Percentiles rank a stretch among this genome's conserved stretches.
These are phyloP conservation scores for Tetrao urogallus DNA, from an alignment of 2,113 vertebrate species.

Conservation along the genomic window DNA sequence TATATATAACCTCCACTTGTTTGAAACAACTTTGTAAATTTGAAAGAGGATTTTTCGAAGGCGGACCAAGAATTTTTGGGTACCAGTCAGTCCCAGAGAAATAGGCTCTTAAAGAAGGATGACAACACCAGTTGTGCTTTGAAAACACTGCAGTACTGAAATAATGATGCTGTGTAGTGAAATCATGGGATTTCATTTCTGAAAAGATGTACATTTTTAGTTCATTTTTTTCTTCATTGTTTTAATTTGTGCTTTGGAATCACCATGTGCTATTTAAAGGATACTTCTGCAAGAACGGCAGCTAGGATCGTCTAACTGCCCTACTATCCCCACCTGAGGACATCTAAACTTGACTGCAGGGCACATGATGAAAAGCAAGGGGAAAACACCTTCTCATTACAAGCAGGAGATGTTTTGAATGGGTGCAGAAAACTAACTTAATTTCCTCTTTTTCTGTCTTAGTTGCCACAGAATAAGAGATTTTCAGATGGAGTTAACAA, in stretches of 20 bases:
- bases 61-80: neutral
- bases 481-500: neutral
- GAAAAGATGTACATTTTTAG: neutral
- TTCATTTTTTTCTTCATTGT: neutral
- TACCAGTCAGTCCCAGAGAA: neutral
- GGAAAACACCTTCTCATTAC: accelerated
- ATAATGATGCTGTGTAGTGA: neutral
- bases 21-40: neutral
- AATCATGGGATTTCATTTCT: neutral
- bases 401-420: neutral
- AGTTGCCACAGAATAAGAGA: neutral
- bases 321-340: neutral
- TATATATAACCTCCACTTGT: neutral
- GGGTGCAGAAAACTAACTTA: neutral
- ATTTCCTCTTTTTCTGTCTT: neutral
- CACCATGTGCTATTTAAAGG: neutral
- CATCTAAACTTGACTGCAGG: neutral
- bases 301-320: neutral
- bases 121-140: neutral
- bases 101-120: neutral
- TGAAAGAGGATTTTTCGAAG: neutral
- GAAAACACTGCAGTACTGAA: neutral
- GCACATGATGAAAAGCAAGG: neutral
- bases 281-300: neutral
- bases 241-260: neutral